Percentiles rank a stretch among this genome's conserved stretches.
phyloP scores from a whole-genome alignment of 2,888 invertebrate species.

The Oxycera nigricornis region DNA sequence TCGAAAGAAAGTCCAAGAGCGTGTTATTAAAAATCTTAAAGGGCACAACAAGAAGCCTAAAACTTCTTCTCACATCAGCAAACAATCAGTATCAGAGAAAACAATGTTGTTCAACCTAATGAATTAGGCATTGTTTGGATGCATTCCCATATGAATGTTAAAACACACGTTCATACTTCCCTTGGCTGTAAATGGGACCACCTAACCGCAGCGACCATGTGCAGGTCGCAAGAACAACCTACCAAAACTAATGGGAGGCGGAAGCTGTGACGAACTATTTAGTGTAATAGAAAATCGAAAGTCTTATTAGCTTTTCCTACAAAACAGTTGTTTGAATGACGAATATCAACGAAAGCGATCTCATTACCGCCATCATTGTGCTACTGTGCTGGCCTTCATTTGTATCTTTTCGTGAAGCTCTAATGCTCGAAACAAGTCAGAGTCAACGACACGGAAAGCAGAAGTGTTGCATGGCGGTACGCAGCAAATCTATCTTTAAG shows the following conservation, averaged over 20 bases:
- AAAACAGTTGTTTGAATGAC: neutral
- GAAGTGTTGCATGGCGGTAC: neutral
- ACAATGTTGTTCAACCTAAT: too few species aligned
- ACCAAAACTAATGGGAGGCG: neutral
- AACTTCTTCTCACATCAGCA: too few species aligned
- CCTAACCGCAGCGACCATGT: neutral
- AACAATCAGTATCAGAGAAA: too few species aligned
- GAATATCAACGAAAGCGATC: constrained; percentile 15
- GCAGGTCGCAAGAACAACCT: neutral
- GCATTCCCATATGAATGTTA: too few species aligned
- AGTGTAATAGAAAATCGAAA: constrained; percentile 21
- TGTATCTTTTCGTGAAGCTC: neutral
- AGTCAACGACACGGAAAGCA: constrained; percentile 9
- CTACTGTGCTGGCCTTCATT: constrained; percentile 26
- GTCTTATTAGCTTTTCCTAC: neutral
- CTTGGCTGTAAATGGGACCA: too few species aligned
- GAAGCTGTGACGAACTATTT: neutral
- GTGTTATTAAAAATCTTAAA: too few species aligned
- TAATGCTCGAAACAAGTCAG: neutral
- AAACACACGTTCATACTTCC: too few species aligned
- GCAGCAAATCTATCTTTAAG: neutral
- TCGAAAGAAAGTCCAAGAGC: too few species aligned
- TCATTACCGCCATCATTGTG: constrained; percentile 8
- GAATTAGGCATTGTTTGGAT: too few species aligned
- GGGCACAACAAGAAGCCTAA: too few species aligned